Base-by-base conservation (phyloP, 2,113 vertebrate genomes). In the Vidua chalybeata region DNA sequence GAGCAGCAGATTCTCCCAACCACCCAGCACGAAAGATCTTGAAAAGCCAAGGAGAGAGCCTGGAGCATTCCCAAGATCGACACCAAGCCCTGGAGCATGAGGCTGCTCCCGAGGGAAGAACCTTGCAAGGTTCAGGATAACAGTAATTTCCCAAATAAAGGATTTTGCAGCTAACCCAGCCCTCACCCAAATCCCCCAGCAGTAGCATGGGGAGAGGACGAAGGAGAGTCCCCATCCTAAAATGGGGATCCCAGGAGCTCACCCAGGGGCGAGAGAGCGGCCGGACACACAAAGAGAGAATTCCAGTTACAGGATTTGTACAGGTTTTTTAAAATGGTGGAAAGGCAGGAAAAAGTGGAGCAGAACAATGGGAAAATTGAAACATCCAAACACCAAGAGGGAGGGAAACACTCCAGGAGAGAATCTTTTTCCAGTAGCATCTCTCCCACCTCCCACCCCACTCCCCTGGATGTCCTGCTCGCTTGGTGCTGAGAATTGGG, bases 401-500 rank as follows among this genome's bases (percentile, higher is more conserved):
- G 31, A 87, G 11, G 18, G 18, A 41, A 79, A 56, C 5, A 17
- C 51, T 46, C 17, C 0, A 0, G 33, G 51, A 37, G 12, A 74
- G 55, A 21, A 22, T 20, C 24, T 7, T 49, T 43, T 8, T 56
- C 41, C 5, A 8, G 31, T 1, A 22, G 30, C 33, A 52, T 3
- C 55, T 26, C 31, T 9, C 51, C 82, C 31, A 26, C 8, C 71
- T 54, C 74, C 28, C 1, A 1, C 9, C 24, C 39, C 8, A 8
- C 21, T 58, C 27, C 13, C 33, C 43, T 21, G 49, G 21, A 39
- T 8, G 43, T 16, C 15, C 13, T 6, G 23, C 69, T 43, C 0
- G 0, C 30, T 26, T 2, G 0, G 2, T 3, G n/a, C 26, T 4
- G 4, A 10, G 55, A 45, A 27, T 0, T 5, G 16, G 37, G 5